Conservation (phyloP, 2,797 vertebrate species). For the Anguilla obscura region DNA sequence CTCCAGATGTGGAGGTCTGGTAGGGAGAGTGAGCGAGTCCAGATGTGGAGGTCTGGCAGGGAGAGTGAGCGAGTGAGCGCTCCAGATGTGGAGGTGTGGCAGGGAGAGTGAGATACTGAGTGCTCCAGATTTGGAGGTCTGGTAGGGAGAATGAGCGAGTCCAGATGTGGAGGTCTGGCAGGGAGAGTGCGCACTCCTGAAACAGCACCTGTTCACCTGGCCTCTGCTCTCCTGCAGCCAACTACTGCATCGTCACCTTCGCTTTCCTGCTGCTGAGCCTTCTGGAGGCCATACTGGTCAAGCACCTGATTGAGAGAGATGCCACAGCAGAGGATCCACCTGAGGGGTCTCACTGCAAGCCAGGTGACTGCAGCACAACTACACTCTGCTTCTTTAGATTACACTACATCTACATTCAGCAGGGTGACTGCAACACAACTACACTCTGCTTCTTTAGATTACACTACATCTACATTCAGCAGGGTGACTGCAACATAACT, state of each 20-base stretch:
- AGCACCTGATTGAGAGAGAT: constrained; percentile 64
- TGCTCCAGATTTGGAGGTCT: too few relatives aligned
- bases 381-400: neutral
- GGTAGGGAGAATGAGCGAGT: neutral
- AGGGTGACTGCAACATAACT: too few relatives aligned
- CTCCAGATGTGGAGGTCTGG: too few relatives aligned
- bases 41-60: too few relatives aligned
- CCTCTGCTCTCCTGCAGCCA: constrained; percentile 56
- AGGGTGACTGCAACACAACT: too few relatives aligned
- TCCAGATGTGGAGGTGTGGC: too few relatives aligned
- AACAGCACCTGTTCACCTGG: neutral
- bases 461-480: too few relatives aligned
- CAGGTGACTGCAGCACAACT: neutral
- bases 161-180: neutral
- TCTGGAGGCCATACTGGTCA: constrained; percentile 73
- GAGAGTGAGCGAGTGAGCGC: too few relatives aligned
- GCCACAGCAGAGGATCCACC: neutral
- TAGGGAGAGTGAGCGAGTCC: too few relatives aligned
- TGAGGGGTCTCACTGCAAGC: neutral
- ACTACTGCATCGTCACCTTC: constrained; percentile 78
- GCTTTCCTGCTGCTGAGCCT: constrained; percentile 74
- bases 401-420: too few relatives aligned
- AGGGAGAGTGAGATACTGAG: too few relatives aligned
- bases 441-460: too few relatives aligned
- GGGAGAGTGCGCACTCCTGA: neutral